Base-by-base conservation (phyloP, 1,140 invertebrate genomes). In the Brachionus angularis region DNA sequence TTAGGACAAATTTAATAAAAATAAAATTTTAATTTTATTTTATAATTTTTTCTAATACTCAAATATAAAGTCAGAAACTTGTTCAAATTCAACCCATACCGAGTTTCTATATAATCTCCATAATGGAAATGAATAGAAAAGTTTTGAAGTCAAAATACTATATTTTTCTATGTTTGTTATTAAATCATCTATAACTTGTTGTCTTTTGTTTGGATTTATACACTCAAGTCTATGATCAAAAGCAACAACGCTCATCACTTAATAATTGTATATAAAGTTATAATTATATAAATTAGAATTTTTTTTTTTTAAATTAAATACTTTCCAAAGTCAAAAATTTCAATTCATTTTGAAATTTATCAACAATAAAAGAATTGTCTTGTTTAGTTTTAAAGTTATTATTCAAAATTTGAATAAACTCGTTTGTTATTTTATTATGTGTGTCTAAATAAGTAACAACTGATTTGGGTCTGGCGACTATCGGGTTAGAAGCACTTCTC, bases 401-500 rank as follows among this genome's bases (percentile, higher is more conserved):
- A 21, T 23, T 58, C 8, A 58, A 12, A 10, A 52, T 39, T 33
- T 44, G 16, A 7, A 71, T 12, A 36, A 71, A 55, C 18, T 71
- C 67, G 39, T 71, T 36, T 42, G 29, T 44, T n/a, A 71, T 46
- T 52, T 49, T 29, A 50, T 71, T 71, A 16, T 71, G 67, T 3
- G 34, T 71, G n/a, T 29, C 29, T 23, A 71, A 36, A 14, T 71
- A 71, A 23, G 31, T 29, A 16, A 23, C 21, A 0, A 71, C 29
- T 7, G 67, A 34, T 21, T 71, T 27, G 7, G 67, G 67, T 71
- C 44, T 52, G n/a, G 49, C 67, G 10, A 71, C 21, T 18, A 71
- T 55, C 25, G 67, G 67, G 52, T 71, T 71, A 1, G 47, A 39
- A 2, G 34, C 34, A 25, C 47, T 53, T 25, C 67, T 34, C 33